These are phyloP conservation scores for Gibbula magus DNA, from an alignment of 2,888 invertebrate genomes.

Conservation along the genomic window DNA sequence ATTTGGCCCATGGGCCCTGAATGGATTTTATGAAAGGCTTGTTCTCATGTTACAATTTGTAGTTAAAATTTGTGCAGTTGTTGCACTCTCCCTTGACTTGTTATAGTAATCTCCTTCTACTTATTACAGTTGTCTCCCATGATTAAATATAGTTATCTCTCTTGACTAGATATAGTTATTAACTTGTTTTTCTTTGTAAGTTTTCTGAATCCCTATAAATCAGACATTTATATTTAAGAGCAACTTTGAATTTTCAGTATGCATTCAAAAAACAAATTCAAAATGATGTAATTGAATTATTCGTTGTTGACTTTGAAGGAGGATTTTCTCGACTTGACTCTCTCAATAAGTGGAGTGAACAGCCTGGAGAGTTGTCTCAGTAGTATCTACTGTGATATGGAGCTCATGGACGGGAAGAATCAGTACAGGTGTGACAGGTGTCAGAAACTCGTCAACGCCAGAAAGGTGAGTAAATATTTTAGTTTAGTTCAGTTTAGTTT, in stretches of 20 bases:
- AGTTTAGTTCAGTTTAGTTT: background rate
- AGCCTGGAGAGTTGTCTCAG: constrained; percentile 69
- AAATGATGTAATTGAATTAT: background rate
- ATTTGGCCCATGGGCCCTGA: too few species aligned
- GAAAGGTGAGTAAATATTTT: constrained; percentile 62
- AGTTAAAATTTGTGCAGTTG: too few species aligned
- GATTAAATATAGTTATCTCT: too few species aligned
- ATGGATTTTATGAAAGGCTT: too few species aligned
- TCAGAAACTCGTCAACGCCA: constrained; percentile 72
- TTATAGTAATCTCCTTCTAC: too few species aligned
- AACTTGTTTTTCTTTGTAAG: too few species aligned
- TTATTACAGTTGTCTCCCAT: too few species aligned
- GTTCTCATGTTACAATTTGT: too few species aligned
- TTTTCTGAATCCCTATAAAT: background rate
- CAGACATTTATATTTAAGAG: too few species aligned
- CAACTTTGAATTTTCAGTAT: too few species aligned
- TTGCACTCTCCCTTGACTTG: background rate
- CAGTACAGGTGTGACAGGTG: constrained; percentile 74
- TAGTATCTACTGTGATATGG: constrained; percentile 62
- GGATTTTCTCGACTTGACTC: constrained; percentile 72
- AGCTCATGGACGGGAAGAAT: constrained; percentile 73
- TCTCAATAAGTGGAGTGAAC: constrained; percentile 68
- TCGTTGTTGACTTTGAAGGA: constrained; percentile 55
- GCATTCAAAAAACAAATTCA: background rate
- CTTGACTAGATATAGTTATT: too few species aligned